A percentile compares a stretch with the other conserved stretches of the same genome.
phyloP scores from a whole-genome alignment of 2,797 vertebrate genomes.

The Pagetopsis macropterus region DNA sequence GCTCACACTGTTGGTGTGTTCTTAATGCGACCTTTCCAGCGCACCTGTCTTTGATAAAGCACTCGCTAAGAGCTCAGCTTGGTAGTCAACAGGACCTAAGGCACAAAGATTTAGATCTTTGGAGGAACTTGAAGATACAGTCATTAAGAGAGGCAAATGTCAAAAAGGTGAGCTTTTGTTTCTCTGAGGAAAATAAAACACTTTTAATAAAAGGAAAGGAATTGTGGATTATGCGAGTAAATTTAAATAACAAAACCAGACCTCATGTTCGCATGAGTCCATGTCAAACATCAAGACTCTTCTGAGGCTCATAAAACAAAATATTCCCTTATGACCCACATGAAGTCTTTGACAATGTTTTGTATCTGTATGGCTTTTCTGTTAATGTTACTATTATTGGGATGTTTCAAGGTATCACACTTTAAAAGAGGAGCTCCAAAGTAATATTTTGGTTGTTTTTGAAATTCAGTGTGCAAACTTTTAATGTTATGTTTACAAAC shows the following conservation, averaged over 20 bases:
- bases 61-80: background rate
- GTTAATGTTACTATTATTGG: no score
- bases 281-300: background rate
- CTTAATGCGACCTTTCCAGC: constrained; percentile 4
- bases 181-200: background rate
- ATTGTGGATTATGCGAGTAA: background rate
- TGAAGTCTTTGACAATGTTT: no score
- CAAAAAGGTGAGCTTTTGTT: background rate
- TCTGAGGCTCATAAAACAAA: background rate
- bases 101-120: background rate
- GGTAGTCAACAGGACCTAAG: background rate
- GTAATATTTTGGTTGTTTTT: no score
- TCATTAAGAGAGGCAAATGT: constrained; percentile 16
- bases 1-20: background rate
- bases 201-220: no score
- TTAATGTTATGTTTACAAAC: no score
- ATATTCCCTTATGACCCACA: no score
- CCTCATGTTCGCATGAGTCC: background rate
- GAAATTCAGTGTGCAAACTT: no score
- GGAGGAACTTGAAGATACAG: background rate
- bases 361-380: no score
- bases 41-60: constrained; percentile 18
- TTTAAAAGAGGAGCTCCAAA: no score
- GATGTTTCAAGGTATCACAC: no score
- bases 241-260: constrained; percentile 1